Evolutionary conservation across 2,888 invertebrate genomes (phyloP), one percentile per base, ranked within the genome.

Genomic region (Cactoblastis cactorum): DNA sequence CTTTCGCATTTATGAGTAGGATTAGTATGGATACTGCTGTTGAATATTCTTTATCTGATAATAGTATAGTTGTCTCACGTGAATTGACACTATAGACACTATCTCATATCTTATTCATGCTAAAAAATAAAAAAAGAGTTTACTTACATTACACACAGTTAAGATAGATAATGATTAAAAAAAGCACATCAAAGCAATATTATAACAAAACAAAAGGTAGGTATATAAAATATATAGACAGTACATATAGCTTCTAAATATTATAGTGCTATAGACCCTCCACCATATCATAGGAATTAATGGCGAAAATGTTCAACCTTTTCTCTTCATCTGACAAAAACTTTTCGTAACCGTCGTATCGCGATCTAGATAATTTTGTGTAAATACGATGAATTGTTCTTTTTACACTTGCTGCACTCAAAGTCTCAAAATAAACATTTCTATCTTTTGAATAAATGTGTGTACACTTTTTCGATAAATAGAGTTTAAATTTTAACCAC

Each of bases 311-410:
- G 58, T 34, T 41, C 32, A 90, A 93, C 93, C 93, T 93, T 82
- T 91, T 91, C 69, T 95, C 94, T 65, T 95, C 94, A 22, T 94
- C 94, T 1, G 92, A 90, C 37, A 93, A 78, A 73, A 94, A 91
- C 63, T 91, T 88, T 59, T 90, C 87, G 71, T 94, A 95, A 33
- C 93, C 92, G 65, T 83, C 85, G 53, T 77, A 76, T 58, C 89
- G 91, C 5, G 90, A 74, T 49, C 71, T 80, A 50, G 89, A 83
- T 17, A 86, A 51, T 38, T 67, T 69, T 49, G 62, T 75, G 59
- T 65, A 90, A 43, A 91, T 74, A 65, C 83, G 90, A 57, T 75
- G 76, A 14, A 90, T 54, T 55, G 74, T 78, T 54, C 86, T 74
- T 58, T 77, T 86, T 15, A 83, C 70, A 71, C 81, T 83, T 3